A percentile compares a stretch with the other conserved stretches of the same genome.
These are phyloP conservation scores for Tetrao urogallus DNA, from an alignment of 2,113 vertebrate genomes.

Conservation along the genomic window DNA sequence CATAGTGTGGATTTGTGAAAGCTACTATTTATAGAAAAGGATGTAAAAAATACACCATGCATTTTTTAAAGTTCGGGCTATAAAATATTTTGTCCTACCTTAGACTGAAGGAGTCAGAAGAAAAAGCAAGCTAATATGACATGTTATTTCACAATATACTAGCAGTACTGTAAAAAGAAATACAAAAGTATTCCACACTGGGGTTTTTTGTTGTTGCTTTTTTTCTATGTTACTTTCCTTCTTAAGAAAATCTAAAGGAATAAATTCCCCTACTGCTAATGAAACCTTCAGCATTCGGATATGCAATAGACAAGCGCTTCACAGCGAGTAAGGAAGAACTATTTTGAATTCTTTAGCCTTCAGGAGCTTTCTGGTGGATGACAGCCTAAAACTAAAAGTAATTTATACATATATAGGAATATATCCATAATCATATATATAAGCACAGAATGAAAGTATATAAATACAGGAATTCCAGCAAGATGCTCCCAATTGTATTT, in stretches of 20 bases:
- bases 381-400: background rate
- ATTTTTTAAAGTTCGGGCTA: background rate
- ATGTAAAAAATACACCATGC: background rate
- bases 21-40: background rate
- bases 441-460: background rate
- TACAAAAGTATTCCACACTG: background rate
- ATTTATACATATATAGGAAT: background rate
- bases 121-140: background rate
- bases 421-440: background rate
- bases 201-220: background rate
- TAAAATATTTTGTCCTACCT: background rate
- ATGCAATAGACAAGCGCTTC: background rate
- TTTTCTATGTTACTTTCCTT: background rate
- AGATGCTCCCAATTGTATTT: background rate
- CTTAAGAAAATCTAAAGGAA: background rate
- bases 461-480: rapidly evolving
- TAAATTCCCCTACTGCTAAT: background rate
- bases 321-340: background rate
- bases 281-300: background rate
- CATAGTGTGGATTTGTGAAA: background rate
- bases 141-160: background rate
- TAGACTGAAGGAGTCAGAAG: background rate
- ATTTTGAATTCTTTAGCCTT: background rate
- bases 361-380: background rate
- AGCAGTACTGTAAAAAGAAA: background rate